Evolutionary conservation across 1,140 invertebrate species (phyloP).

Genomic region (Nautilus pompilius): DNA sequence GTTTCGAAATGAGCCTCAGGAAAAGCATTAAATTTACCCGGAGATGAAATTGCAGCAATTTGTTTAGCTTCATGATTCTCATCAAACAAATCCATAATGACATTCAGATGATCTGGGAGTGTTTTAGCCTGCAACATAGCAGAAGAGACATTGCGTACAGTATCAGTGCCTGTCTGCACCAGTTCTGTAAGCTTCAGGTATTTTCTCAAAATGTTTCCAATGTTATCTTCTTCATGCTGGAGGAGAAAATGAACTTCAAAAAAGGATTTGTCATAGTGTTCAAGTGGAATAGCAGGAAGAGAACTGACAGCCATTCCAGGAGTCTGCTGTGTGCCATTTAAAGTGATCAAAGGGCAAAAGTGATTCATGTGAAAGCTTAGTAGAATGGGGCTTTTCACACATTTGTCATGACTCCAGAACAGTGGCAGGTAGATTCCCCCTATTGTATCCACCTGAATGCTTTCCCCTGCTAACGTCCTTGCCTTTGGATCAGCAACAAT

Average conservation of each 20-base stretch:
- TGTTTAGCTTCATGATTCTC: too few relatives aligned
- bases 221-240: slow-evolving; percentile 30
- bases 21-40: too few relatives aligned
- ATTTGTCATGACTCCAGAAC: slow-evolving; percentile 66
- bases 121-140: slow-evolving; percentile 18
- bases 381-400: slow-evolving; percentile 60
- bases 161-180: slow-evolving; percentile 14
- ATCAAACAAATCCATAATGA: slow-evolving; percentile 26
- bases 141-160: slow-evolving; percentile 18
- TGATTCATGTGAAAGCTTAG: slow-evolving; percentile 83
- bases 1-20: too few relatives aligned
- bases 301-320: not conserved
- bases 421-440: slow-evolving; percentile 83
- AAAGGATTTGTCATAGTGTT: slow-evolving; percentile 22
- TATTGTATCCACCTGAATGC: slow-evolving; percentile 59
- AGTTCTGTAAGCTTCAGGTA: slow-evolving; percentile 40
- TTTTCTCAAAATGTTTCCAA: slow-evolving; percentile 24
- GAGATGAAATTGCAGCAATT: too few relatives aligned
- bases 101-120: slow-evolving; percentile 23
- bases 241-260: slow-evolving; percentile 35
- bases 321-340: slow-evolving; percentile 8
- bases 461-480: slow-evolving; percentile 58
- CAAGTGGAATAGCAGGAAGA: slow-evolving; percentile 30
- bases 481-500: slow-evolving; percentile 73
- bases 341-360: slow-evolving; percentile 71